Evolutionary conservation across 2,888 invertebrate genomes (phyloP), one percentile per base, ranked within the genome.

Genomic region (Oscheius sp.): DNA sequence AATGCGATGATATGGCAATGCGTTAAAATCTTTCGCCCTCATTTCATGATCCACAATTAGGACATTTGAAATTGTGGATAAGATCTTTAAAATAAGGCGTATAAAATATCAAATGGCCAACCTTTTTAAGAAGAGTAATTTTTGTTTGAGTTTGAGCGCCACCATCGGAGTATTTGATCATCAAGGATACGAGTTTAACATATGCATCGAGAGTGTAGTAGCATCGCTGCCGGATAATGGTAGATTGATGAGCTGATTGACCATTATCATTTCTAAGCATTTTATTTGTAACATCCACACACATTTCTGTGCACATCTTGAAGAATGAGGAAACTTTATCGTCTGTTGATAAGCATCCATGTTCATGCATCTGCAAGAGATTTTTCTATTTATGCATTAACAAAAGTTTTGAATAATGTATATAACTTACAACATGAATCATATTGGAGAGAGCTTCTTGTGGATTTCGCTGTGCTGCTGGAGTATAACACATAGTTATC

Each of bases 291-390:
- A 94, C 91, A 87, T 96, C 95, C 1, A 96, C 93, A 88, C 96
- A 96, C 90, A 96, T 92, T 88, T 96, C 95, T 0, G 95, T 95
- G 67, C 95, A 95, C 72, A 96, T 91, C 48, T 97, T 91, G 90
- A 99, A 96, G 90, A 98, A 98, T 69, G 96, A 90, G 0, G 96
- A 95, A 74, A 98, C 96, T 85, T 96, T 90, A 86, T 98, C 97
- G 87, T 99, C 98, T 0, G 96, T 95, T 88, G 96, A 96, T 64
- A 96, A 89, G 71, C 98, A 95, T 3, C 98, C 95, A 82, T 94
- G 93, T 84, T 93, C 91, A 87, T 96, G 96, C 95, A 98, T 95
- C 88, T 95, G 87, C 31, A 87, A 80, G n/a, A n/a, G n/a, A n/a
- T n/a, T n/a, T n/a, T n/a, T n/a, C n/a, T n/a, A n/a, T 29, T 34